Evolutionary conservation across 2,888 invertebrate genomes (phyloP).

Genomic region (Gasteruption jaculator): DNA sequence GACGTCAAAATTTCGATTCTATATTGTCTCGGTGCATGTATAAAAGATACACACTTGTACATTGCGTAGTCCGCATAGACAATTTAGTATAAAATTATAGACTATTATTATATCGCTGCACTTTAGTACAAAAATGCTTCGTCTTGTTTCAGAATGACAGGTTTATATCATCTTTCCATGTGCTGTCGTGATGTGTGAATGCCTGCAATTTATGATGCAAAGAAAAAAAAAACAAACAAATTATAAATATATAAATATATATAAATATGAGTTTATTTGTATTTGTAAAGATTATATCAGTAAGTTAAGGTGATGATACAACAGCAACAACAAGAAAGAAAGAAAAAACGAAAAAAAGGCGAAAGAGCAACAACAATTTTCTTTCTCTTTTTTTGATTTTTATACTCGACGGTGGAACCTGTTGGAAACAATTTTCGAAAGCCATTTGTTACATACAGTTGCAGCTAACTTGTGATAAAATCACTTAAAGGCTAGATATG

Average conservation of each 20-base stretch:
- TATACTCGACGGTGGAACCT: constrained; percentile 22
- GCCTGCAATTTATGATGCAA: constrained; percentile 35
- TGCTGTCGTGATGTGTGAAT: constrained; percentile 38
- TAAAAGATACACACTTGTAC: constrained; percentile 36
- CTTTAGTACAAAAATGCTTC: constrained; percentile 50
- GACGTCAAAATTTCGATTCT: constrained; percentile 38
- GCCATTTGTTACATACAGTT: no score
- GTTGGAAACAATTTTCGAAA: constrained; percentile 9
- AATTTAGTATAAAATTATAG: constrained; percentile 38
- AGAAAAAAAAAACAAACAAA: no score
- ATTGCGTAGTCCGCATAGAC: constrained; percentile 42
- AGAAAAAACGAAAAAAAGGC: no score
- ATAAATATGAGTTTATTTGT: constrained; percentile 13
- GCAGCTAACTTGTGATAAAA: no score
- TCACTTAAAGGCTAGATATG: no score
- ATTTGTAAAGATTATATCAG: constrained; percentile 18
- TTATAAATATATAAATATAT: constrained; percentile 14
- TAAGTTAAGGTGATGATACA: no score
- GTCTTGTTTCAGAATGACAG: constrained; percentile 41
- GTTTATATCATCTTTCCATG: constrained; percentile 39
- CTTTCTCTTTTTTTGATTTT: no score
- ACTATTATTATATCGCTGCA: constrained; percentile 47
- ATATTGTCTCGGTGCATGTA: constrained; percentile 37
- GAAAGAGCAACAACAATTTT: no score
- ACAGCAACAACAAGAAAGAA: no score